Base-by-base conservation (phyloP, 1,140 invertebrate genomes). In the Drosophila elegans region DNA sequence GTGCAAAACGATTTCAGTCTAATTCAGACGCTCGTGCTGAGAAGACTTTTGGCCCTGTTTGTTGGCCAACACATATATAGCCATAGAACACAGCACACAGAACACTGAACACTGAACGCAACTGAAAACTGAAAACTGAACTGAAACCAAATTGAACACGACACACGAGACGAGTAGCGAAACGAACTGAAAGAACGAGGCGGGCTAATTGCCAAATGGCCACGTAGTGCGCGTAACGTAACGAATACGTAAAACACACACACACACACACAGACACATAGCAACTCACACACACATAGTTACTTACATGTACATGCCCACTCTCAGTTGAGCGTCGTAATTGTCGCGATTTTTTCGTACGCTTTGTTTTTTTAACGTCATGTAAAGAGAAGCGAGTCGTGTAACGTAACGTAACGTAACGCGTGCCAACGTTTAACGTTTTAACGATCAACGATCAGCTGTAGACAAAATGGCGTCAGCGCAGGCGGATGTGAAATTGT, bases 1-100 rank as follows among this genome's bases (percentile, higher is more conserved):
- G 90, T 91, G 91, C 91, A 91, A 92, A 92, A 92, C 91, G 84
- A 90, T 91, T 92, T 92, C 91, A 92, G 91, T 92, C 91, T 91
- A 91, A 92, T 91, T 92, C 91, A 92, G 91, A 92, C 91, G 80
- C 88, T 92, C 91, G 91, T 91, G 91, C 91, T 92, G 91, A 91
- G 89, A 92, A 92, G 91, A 92, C 90, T 92, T 92, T 91, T 81
- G 81, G 76, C 85, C 86, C 83, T 78, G 84, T 83, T 80, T 85
- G 69, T 54, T 73, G 69, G 68, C 78, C 77, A 71, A 81, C 51
- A 72, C 13, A 57, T 25, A 53, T 21, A 21, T 21, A 21, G 16
- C 16, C 39, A 63, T 51, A 69, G 29, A 77, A 74, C 41, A 48
- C 54, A 1, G 16, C 16, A 53, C 39, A 63, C 46, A 69, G 29